Evolutionary conservation across 1,140 invertebrate genomes (phyloP).

Genomic region (Drosophila repleta): DNA sequence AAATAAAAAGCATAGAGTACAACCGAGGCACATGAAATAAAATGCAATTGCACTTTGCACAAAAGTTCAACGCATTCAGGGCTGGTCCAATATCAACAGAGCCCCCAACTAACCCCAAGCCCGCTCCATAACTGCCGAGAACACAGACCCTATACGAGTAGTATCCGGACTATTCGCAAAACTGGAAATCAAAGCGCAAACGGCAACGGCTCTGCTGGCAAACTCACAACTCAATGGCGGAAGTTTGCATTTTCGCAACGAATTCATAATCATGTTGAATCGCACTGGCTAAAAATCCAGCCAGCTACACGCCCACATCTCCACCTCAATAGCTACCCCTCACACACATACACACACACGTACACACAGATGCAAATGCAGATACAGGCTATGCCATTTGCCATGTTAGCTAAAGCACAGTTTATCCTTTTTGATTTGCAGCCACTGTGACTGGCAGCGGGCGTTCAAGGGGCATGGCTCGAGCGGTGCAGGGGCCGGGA

Average conservation of each 20-base stretch:
- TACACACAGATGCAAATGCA: conserved; percentile 24
- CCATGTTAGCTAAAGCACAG: conserved; percentile 73
- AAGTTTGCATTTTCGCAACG: conserved; percentile 79
- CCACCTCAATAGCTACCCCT: neutral
- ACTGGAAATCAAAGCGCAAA: conserved; percentile 73
- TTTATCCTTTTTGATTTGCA: conserved; percentile 82
- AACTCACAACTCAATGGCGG: conserved; percentile 80
- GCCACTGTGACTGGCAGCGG: conserved; percentile 37
- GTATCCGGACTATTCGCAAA: conserved; percentile 34
- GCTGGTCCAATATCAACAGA: conserved; percentile 31
- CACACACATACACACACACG: neutral
- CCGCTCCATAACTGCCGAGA: neutral
- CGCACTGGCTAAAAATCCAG: conserved; percentile 22
- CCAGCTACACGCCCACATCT: neutral
- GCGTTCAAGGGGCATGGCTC: neutral
- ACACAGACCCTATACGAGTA: neutral
- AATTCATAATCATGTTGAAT: conserved; percentile 80
- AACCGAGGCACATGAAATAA: conserved; percentile 57
- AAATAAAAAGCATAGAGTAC: conserved; percentile 45
- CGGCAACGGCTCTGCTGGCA: conserved; percentile 44
- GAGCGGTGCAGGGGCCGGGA: neutral
- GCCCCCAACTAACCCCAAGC: conserved; percentile 23
- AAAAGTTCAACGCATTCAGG: conserved; percentile 81
- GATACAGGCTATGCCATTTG: conserved; percentile 41
- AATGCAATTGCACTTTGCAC: conserved; percentile 82